A percentile compares a stretch with the other conserved stretches of the same genome.
These are phyloP conservation scores for Sebastes schlegelii DNA, from an alignment of 2,113 vertebrate genomes.

Conservation along the genomic window DNA sequence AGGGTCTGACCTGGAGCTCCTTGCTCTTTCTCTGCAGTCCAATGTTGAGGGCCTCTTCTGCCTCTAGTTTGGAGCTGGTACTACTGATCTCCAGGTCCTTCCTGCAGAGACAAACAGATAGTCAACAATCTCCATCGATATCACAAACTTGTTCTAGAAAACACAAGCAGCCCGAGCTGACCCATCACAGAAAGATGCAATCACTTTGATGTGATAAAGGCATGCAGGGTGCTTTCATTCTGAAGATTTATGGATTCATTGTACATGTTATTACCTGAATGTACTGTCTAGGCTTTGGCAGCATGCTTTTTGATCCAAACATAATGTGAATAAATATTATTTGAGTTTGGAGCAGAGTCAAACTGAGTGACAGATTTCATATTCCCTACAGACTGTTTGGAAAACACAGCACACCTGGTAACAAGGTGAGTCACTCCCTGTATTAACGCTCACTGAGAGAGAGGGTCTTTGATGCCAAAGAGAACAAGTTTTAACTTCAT, in stretches of 20 bases:
- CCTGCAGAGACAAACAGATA: constrained; percentile 67
- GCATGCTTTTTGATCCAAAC: background rate
- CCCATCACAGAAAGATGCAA: background rate
- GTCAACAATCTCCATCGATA: background rate
- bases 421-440: constrained; percentile 45
- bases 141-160: background rate
- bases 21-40: constrained; percentile 81
- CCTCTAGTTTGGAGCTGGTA: constrained; percentile 78
- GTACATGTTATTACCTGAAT: background rate
- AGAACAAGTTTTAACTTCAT: constrained; percentile 39
- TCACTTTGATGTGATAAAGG: background rate
- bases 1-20: constrained; percentile 80
- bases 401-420: constrained; percentile 39
- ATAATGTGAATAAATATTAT: constrained; percentile 18
- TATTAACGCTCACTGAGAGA: constrained; percentile 28
- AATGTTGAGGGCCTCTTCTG: constrained; percentile 78
- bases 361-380: constrained; percentile 63
- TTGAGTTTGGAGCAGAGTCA: constrained; percentile 4
- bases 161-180: background rate
- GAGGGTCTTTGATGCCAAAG: constrained; percentile 6
- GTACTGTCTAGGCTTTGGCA: background rate
- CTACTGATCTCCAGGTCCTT: constrained; percentile 84
- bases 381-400: constrained; percentile 15
- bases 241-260: background rate
- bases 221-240: background rate